Conservation (phyloP, 2,113 vertebrate species). For the Carassius carassius region DNA sequence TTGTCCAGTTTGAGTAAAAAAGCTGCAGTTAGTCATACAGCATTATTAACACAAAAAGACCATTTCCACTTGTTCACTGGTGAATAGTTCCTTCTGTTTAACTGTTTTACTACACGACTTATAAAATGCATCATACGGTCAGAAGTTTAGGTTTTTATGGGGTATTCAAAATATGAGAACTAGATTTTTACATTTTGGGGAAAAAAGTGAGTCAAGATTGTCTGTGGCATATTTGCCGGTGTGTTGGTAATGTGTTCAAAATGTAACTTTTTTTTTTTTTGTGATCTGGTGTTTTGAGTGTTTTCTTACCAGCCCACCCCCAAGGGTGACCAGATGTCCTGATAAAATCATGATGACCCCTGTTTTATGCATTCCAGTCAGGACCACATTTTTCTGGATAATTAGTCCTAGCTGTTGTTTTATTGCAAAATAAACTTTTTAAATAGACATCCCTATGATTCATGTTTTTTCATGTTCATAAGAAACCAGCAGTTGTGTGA, state of each 20-base stretch:
- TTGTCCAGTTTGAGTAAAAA: not conserved
- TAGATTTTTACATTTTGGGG: not conserved
- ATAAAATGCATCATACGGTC: not conserved
- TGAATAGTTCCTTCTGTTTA: conserved; percentile 6
- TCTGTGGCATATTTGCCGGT: not conserved
- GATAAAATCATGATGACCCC: not conserved
- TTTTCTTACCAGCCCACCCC: not conserved
- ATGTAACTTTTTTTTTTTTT: not conserved
- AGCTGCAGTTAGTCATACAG: not conserved
- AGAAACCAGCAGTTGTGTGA: not conserved
- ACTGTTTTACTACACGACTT: conserved; percentile 2
- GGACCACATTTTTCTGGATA: not conserved
- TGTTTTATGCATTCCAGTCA: conserved; percentile 1
- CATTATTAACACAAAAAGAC: not conserved
- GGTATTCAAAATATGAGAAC: not conserved
- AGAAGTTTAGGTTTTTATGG: not conserved
- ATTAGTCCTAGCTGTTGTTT: not conserved
- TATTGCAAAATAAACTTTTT: not conserved
- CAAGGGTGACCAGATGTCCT: not conserved
- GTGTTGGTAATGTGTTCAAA: not conserved
- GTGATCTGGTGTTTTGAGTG: not conserved
- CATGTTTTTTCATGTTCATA: not conserved
- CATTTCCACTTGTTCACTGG: conserved; percentile 1
- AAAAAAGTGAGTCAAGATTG: not conserved
- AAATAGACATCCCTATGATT: not conserved